Conservation (phyloP, 35 echinoderm and acorn worm genomes). For the Apostichopus californicus region DNA sequence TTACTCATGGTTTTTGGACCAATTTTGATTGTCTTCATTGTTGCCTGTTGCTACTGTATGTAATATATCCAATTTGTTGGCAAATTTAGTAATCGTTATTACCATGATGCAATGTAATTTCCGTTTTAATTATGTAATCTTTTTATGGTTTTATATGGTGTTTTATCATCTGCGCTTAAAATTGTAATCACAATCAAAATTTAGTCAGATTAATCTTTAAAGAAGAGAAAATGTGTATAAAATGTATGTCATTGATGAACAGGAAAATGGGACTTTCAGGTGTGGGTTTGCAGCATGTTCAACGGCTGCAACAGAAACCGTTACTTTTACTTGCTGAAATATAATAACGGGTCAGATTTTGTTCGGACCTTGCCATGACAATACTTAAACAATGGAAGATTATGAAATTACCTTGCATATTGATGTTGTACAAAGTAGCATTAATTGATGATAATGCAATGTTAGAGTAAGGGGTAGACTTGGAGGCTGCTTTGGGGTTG, state of each 20-base stretch:
- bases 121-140: conserved; percentile 3
- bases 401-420: neutral
- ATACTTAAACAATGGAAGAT: too few relatives aligned
- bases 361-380: too few relatives aligned
- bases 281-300: neutral
- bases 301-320: neutral
- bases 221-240: neutral
- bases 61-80: conserved; percentile 27
- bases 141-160: conserved; percentile 41
- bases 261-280: neutral
- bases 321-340: too few relatives aligned
- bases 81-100: conserved; percentile 14
- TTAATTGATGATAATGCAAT: neutral
- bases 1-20: neutral
- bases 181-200: conserved; percentile 21
- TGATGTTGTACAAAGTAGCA: conserved; percentile 6
- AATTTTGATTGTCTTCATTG: neutral
- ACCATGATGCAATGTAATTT: conserved; percentile 41
- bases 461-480: neutral
- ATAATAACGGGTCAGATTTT: too few relatives aligned
- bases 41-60: neutral
- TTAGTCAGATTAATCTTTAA: neutral
- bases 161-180: conserved; percentile 9
- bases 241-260: neutral
- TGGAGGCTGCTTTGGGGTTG: neutral